These are phyloP conservation scores for Thoracochromis brauschi DNA, from an alignment of 2,113 vertebrate species.

Conservation along the genomic window DNA sequence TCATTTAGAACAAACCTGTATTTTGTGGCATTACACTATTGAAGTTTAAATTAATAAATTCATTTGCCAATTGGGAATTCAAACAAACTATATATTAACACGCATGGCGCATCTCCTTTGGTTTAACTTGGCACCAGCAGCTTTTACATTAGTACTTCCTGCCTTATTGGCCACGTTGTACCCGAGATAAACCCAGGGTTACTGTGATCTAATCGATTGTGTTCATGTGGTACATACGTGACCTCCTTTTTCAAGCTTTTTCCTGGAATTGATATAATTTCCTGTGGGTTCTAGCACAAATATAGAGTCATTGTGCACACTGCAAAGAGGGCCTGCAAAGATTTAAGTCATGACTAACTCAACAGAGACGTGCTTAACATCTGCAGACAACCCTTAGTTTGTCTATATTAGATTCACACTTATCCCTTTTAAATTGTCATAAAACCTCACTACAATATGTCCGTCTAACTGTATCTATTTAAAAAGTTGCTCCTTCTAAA, in stretches of 20 bases:
- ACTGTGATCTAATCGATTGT: conserved; percentile 26
- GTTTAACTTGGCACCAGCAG: not conserved
- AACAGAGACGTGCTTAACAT: not conserved
- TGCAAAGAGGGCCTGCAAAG: not conserved
- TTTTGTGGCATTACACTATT: not conserved
- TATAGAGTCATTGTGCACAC: conserved; percentile 13
- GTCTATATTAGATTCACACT: not conserved
- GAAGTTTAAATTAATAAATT: not conserved
- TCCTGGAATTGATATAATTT: conserved; percentile 54
- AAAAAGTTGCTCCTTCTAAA: not conserved
- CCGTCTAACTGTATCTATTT: not conserved
- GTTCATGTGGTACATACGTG: conserved; percentile 23
- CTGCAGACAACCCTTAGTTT: not conserved
- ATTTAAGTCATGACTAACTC: not conserved
- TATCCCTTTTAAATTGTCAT: not conserved
- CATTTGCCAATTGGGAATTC: not conserved
- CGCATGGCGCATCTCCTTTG: not conserved
- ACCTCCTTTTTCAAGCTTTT: conserved; percentile 37
- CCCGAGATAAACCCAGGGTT: not conserved
- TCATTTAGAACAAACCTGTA: not conserved
- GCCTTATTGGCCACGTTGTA: not conserved
- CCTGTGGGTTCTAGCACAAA: conserved; percentile 21
- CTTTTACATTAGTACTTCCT: not conserved
- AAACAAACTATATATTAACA: not conserved
- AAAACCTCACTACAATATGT: not conserved